A percentile compares a stretch with the other conserved stretches of the same genome.
These are phyloP conservation scores for Formica exsecta DNA, from an alignment of 1,140 invertebrate species.

Conservation along the genomic window DNA sequence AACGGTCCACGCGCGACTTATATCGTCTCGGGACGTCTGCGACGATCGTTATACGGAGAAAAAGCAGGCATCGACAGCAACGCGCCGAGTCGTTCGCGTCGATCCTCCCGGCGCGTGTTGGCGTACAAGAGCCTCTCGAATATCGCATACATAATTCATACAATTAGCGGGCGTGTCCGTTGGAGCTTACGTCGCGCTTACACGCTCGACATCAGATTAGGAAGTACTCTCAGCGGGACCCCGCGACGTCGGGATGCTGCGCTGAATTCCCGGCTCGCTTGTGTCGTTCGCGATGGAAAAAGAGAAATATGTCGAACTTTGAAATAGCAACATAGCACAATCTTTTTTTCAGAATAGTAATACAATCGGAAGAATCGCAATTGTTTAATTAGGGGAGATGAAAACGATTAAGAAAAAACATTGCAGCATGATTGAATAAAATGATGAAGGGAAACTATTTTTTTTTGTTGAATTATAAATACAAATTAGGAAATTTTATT, in stretches of 20 bases:
- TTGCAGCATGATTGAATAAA: background rate
- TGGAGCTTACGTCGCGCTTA: slow-evolving; percentile 57
- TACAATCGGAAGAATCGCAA: background rate
- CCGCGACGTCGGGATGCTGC: background rate
- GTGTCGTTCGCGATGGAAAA: slow-evolving; percentile 5
- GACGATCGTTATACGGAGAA: slow-evolving; percentile 20
- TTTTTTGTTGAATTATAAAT: no score
- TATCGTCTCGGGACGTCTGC: slow-evolving; percentile 14
- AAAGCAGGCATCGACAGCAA: background rate
- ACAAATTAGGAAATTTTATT: no score
- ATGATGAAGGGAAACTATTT: background rate
- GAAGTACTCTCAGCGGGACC: slow-evolving; percentile 26
- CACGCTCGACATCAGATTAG: slow-evolving; percentile 47
- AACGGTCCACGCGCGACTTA: slow-evolving; percentile 53
- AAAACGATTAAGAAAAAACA: background rate
- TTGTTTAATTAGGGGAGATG: background rate
- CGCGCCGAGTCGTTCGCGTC: background rate
- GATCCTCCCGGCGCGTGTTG: slow-evolving; percentile 63
- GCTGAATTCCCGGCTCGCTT: background rate
- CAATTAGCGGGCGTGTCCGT: slow-evolving; percentile 76
- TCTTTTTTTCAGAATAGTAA: background rate
- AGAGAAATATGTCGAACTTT: background rate
- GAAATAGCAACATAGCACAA: background rate
- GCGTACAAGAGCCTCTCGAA: slow-evolving; percentile 61
- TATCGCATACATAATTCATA: slow-evolving; percentile 77